A percentile compares a stretch with the other conserved stretches of the same genome.
Conservation (phyloP, 2,888 invertebrate genomes). For the Campaea margaritaria region DNA sequence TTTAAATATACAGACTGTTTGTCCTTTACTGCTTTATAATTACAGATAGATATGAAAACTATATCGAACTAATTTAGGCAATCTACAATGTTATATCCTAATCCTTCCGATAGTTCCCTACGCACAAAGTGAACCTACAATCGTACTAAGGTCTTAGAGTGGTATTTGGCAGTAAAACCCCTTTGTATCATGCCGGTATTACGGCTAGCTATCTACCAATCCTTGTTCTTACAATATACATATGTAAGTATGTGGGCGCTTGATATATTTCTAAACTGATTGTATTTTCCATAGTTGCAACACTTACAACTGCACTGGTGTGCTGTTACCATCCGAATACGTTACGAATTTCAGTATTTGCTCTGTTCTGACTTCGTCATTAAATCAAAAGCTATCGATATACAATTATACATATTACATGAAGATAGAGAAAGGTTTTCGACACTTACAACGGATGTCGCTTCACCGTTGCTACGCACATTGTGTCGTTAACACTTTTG, state of each 20-base stretch:
- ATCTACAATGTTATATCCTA: background rate
- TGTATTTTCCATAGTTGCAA: background rate
- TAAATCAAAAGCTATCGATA: too few relatives aligned
- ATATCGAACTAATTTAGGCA: background rate
- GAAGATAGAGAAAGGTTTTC: too few relatives aligned
- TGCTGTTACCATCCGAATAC: background rate
- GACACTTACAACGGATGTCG: too few relatives aligned
- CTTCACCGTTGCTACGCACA: too few relatives aligned
- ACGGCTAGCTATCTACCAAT: constrained; percentile 14
- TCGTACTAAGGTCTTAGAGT: constrained; percentile 7
- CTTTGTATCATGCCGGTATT: constrained; percentile 31
- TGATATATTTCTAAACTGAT: background rate
- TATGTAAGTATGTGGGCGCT: background rate
- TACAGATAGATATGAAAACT: background rate
- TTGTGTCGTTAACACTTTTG: too few relatives aligned
- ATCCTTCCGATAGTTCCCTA: background rate
- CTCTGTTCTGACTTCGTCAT: too few relatives aligned
- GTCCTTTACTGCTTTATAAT: too few relatives aligned
- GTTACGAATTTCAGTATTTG: background rate
- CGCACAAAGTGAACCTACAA: background rate
- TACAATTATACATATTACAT: too few relatives aligned
- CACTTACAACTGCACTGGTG: background rate
- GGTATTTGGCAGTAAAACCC: constrained; percentile 28
- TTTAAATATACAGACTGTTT: too few relatives aligned
- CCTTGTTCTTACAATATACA: constrained; percentile 14